phyloP scores from a whole-genome alignment of 2,113 vertebrate genomes.

The Sakesphorus luctuosus region DNA sequence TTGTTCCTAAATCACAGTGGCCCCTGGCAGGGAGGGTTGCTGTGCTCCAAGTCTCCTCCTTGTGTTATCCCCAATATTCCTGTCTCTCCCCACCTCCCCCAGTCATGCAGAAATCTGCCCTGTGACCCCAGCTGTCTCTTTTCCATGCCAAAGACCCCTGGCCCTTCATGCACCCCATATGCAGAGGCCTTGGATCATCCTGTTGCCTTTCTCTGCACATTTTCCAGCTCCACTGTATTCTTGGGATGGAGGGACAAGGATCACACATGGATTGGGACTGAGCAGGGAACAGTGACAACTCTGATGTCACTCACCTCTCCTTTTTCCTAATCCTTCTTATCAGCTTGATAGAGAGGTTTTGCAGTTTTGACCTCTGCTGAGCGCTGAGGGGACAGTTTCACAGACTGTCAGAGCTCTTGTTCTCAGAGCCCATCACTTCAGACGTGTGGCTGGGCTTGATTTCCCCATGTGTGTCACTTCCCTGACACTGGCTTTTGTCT shows the following conservation, averaged over 20 bases:
- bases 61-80: not conserved
- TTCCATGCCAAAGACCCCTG: not conserved
- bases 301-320: not conserved
- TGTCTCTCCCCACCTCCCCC: not conserved
- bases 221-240: not conserved
- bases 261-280: not conserved
- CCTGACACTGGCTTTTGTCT: not conserved
- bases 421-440: not conserved
- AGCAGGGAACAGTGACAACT: not conserved
- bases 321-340: not conserved
- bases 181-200: not conserved
- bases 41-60: not conserved
- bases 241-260: not conserved
- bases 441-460: not conserved
- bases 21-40: not conserved
- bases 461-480: not conserved
- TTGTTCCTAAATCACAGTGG: not conserved
- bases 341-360: not conserved
- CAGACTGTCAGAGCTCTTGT: not conserved
- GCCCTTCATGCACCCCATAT: rapidly evolving
- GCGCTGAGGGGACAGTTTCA: not conserved
- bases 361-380: not conserved
- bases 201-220: not conserved
- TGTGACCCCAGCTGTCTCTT: not conserved
- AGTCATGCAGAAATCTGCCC: not conserved